Evolutionary conservation across 1,140 invertebrate genomes (phyloP), one percentile per base, ranked within the genome.

Genomic region (Drosophila athabasca): DNA sequence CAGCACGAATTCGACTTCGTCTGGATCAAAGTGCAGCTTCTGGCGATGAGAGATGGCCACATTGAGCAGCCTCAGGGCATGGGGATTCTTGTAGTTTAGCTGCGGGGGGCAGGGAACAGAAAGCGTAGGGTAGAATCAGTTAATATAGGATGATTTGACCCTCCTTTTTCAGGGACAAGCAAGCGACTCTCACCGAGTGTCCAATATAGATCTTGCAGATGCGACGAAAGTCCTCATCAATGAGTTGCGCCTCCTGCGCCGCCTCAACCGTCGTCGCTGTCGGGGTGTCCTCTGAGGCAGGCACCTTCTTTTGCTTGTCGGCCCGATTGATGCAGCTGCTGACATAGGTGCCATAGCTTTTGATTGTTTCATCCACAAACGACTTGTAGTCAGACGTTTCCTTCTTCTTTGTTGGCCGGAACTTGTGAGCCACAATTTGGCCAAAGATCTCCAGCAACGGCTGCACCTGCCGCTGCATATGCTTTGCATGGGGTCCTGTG

Each of bases 181-280:
- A 26, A 26, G 39, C 17, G 24, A 22, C n/a, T 31, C 78, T 53
- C 49, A 91, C 90, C 52, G 90, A 91, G 44, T 91, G 67, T 22
- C 90, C 90, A 50, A 91, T 90, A 50, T 91, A 91, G 39, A 91
- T 91, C 52, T 91, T 91, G 60, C 84, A 84, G 0, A 91, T 84
- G 17, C 83, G 81, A 0, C 90, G 62, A 62, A 91, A 87, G 22
- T 76, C 70, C 11, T 91, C 90, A 61, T 90, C 81, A 3, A 91
- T 76, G 19, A 48, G 1, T n/a, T 53, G 17, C 15, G 15, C 13
- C 1, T 46, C 46, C 45, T 53, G 54, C 24, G 54, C 17, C 15
- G 26, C 19, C n/a, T 75, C 45, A 5, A 8, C 8, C 31, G 55
- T 15, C 35, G 58, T 7, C 24, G 0, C 15, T 57, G 22, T 8